These are phyloP conservation scores for Drosophila testacea DNA, from an alignment of 2,888 invertebrate genomes.

Conservation along the genomic window DNA sequence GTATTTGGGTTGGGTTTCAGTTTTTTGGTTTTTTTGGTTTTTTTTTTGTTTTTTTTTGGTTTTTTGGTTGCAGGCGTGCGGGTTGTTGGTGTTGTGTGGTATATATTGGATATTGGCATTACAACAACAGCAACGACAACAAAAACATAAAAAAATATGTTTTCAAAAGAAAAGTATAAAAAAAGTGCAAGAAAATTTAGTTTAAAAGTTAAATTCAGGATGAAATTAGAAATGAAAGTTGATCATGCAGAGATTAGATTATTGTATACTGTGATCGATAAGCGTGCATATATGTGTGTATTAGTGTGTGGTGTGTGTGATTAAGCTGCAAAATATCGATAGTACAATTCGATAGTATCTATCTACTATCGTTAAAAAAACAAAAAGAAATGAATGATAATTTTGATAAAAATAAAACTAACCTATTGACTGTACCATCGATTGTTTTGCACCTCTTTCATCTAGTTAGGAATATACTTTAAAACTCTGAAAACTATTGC, in stretches of 20 bases:
- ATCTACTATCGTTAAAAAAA: too few species aligned
- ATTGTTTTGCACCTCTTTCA: slow-evolving; percentile 3
- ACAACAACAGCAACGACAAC: slow-evolving; percentile 63
- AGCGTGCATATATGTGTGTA: slow-evolving; percentile 34
- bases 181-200: slow-evolving; percentile 53
- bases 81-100: slow-evolving; percentile 44
- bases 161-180: slow-evolving; percentile 43
- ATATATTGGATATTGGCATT: slow-evolving; percentile 50
- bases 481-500: slow-evolving; percentile 22
- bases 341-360: neutral
- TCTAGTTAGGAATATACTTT: neutral
- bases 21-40: slow-evolving; percentile 26
- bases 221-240: slow-evolving; percentile 41
- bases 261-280: slow-evolving; percentile 19
- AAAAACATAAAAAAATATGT: slow-evolving; percentile 50
- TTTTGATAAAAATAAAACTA: neutral
- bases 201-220: slow-evolving; percentile 35
- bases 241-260: slow-evolving; percentile 29
- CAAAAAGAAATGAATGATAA: too few species aligned
- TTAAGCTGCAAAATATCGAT: slow-evolving; percentile 12
- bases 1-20: slow-evolving; percentile 22
- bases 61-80: slow-evolving; percentile 47
- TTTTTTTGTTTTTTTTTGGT: slow-evolving; percentile 10
- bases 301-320: neutral
- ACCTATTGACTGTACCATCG: neutral